Evolutionary conservation across 1,140 invertebrate species (phyloP), one percentile per base, ranked within the genome.

Genomic region (Drosophila ogumai): DNA sequence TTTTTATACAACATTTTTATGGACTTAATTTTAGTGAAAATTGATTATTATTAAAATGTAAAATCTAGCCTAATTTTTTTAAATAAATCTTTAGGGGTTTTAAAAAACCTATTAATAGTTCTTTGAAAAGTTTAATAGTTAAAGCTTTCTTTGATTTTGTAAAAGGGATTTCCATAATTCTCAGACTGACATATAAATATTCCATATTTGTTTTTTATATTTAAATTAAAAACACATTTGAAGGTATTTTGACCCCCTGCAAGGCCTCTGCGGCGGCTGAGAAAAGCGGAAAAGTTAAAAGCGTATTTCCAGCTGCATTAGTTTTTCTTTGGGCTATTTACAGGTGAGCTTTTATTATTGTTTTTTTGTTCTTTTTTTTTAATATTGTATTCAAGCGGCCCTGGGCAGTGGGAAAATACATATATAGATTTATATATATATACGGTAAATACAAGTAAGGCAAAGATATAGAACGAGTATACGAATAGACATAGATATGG

Each of bases 231-330:
- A 15, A 25, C 22, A 47, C 3, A 22, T 6, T 6, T 22, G 15
- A 9, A 13, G 4, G 0, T 28, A 10, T n/a, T 28, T 25, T 9
- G 13, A 55, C 52, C 19, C 28, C 17, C 28, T 47, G 52, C 67
- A 72, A 72, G 68, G 38, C 58, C 50, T 13, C 9, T 3, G 28
- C 19, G 52, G 34, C 32, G 34, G 36, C 50, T 49, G 15, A 12
- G 41, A 28, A 58, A 72, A 59, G 69, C 69, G 17, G 13, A 22
- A 59, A 32, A 47, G n/a, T 41, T 36, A 2, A 28, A 72, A 72
- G 69, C 69, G 12, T 34, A 72, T 59, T 71, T 71, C 15, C 54
- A 71, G 68, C 68, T 59, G 54, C 66, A 49, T 36, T 47, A 15
- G 28, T 19, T 34, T 69, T 13, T 38, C 38, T 15, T 58, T 68